Evolutionary conservation across 2,888 invertebrate genomes (phyloP).

Genomic region (Polylopha cassiicola): DNA sequence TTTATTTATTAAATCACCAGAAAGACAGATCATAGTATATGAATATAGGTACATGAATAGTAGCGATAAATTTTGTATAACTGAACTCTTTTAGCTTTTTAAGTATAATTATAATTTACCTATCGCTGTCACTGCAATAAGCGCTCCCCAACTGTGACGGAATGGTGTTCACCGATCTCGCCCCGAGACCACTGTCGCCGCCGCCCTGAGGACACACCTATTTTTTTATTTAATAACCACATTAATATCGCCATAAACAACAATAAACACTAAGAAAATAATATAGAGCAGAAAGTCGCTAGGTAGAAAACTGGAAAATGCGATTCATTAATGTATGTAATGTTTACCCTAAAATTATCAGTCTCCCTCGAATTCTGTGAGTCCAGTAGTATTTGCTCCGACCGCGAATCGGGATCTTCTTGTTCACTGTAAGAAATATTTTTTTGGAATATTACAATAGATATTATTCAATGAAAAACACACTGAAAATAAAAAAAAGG

Average conservation of each 20-base stretch:
- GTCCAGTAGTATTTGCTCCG: slow-evolving; percentile 60
- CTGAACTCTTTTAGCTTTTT: too few species aligned
- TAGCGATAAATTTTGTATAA: too few species aligned
- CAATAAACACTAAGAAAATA: too few species aligned
- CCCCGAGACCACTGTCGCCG: slow-evolving; percentile 48
- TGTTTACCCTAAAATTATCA: slow-evolving; percentile 55
- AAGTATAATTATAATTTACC: slow-evolving; percentile 39
- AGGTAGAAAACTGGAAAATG: too few species aligned
- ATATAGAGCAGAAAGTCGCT: too few species aligned
- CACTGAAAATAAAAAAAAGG: neutral
- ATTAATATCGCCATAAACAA: neutral
- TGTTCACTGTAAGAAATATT: slow-evolving; percentile 51
- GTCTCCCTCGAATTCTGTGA: slow-evolving; percentile 61
- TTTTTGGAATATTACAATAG: neutral
- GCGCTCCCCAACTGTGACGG: slow-evolving; percentile 54
- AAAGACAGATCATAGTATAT: too few species aligned
- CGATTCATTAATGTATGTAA: neutral
- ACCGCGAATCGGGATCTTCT: slow-evolving; percentile 64
- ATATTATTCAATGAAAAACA: neutral
- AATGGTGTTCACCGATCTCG: slow-evolving; percentile 47
- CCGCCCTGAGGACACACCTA: slow-evolving; percentile 38
- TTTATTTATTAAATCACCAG: too few species aligned
- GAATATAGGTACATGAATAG: too few species aligned
- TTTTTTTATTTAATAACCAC: slow-evolving; percentile 4
- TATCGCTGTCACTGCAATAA: slow-evolving; percentile 67